These are phyloP conservation scores for Peromyscus nudipes DNA, from an alignment of 2,797 vertebrate species.

Conservation along the genomic window DNA sequence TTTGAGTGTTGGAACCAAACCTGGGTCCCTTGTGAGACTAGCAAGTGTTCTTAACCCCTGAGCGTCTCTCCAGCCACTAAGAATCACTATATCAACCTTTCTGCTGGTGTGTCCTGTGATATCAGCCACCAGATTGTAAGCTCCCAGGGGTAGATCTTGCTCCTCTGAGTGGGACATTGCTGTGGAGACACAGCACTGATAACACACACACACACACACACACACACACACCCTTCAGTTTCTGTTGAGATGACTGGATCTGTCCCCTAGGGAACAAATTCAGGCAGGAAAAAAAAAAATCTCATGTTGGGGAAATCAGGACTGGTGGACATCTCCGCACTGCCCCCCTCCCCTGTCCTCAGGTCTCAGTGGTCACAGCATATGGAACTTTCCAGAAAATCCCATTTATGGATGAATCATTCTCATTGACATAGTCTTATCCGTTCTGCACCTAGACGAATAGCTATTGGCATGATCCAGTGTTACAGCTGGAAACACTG, in stretches of 20 bases:
- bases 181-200: background rate
- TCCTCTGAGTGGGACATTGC: background rate
- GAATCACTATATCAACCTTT: background rate
- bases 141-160: background rate
- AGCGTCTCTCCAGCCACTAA: background rate
- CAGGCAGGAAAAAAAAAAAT: background rate
- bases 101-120: background rate
- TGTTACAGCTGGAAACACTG: background rate
- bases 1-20: background rate
- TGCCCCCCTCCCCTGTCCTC: background rate
- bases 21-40: background rate
- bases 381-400: background rate
- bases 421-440: too few species aligned
- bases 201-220: background rate
- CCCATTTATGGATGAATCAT: background rate
- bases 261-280: background rate
- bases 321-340: background rate
- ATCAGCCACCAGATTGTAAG: background rate
- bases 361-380: background rate
- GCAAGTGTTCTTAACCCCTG: background rate
- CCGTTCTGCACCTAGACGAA: background rate
- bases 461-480: background rate
- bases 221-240: background rate
- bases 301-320: background rate
- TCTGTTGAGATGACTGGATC: background rate